phyloP scores from a whole-genome alignment of 2,888 invertebrate species.

The Poecilus cupreus region DNA sequence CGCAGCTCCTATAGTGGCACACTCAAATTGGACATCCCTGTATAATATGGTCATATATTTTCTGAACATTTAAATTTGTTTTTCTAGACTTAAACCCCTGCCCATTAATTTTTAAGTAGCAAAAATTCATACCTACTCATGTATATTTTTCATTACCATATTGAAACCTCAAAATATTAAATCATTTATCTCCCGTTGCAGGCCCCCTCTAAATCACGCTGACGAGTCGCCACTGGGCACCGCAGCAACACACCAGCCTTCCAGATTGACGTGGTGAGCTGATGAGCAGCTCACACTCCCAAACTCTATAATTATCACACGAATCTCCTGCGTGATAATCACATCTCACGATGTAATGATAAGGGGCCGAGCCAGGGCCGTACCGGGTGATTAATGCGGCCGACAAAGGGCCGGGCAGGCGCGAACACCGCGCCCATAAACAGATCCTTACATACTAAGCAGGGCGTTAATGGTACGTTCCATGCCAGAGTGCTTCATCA shows the following conservation, averaged over 20 bases:
- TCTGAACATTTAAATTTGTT: no score
- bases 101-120: no score
- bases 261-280: conserved; percentile 1
- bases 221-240: not conserved
- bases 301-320: conserved; percentile 26
- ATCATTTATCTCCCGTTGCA: not conserved
- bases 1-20: no score
- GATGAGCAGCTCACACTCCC: conserved; percentile 7
- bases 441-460: conserved; percentile 7
- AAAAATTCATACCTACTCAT: not conserved
- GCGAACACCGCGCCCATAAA: conserved; percentile 20
- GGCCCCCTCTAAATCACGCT: not conserved
- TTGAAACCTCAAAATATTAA: not conserved
- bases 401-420: conserved; percentile 15
- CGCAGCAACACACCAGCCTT: not conserved
- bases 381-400: conserved; percentile 8
- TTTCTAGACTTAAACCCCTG: no score
- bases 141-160: not conserved
- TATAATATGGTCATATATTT: no score
- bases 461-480: not conserved
- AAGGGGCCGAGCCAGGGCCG: not conserved
- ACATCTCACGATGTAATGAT: conserved; percentile 24
- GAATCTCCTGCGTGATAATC: conserved; percentile 8
- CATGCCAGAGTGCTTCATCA: not conserved
- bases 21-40: no score